Conservation (phyloP, 2,888 invertebrate genomes). For the Nowickia ferox region DNA sequence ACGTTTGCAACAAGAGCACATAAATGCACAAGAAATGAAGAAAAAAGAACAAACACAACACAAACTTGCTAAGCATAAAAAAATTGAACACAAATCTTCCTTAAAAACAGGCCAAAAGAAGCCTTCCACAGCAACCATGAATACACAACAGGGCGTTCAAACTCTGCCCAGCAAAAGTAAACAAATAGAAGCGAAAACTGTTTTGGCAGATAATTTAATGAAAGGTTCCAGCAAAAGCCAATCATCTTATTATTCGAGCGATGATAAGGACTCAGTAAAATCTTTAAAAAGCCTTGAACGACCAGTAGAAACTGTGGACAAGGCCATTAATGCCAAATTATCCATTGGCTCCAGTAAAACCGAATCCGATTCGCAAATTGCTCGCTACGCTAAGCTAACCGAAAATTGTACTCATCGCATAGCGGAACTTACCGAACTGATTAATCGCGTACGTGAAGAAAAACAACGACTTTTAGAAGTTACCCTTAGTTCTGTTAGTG, state of each 20-base stretch:
- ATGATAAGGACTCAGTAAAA: constrained; percentile 33
- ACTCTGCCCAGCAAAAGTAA: not conserved
- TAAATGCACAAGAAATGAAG: constrained; percentile 12
- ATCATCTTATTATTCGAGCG: constrained; percentile 35
- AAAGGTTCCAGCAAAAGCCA: constrained; percentile 33
- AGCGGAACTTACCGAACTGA: constrained; percentile 84
- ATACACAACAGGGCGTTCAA: not conserved
- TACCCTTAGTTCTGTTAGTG: constrained; percentile 81
- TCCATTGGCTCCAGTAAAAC: constrained; percentile 41
- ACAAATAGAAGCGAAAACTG: not conserved
- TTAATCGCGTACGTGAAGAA: constrained; percentile 86
- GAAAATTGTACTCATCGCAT: constrained; percentile 85
- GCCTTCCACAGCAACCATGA: not conserved
- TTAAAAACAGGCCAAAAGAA: not conserved
- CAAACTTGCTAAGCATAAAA: not conserved
- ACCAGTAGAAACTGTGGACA: constrained; percentile 48
- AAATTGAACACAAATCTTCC: not conserved
- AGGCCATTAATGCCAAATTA: constrained; percentile 43
- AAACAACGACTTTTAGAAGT: constrained; percentile 84
- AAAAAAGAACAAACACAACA: constrained; percentile 9
- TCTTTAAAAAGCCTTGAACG: constrained; percentile 4
- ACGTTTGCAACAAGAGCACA: constrained; percentile 63
- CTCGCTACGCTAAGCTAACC: constrained; percentile 84
- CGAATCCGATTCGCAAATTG: constrained; percentile 72
- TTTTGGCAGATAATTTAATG: not conserved